Evolutionary conservation across 2,113 vertebrate genomes (phyloP), one percentile per base, ranked within the genome.

Genomic region (Hemibagrus wyckioides): DNA sequence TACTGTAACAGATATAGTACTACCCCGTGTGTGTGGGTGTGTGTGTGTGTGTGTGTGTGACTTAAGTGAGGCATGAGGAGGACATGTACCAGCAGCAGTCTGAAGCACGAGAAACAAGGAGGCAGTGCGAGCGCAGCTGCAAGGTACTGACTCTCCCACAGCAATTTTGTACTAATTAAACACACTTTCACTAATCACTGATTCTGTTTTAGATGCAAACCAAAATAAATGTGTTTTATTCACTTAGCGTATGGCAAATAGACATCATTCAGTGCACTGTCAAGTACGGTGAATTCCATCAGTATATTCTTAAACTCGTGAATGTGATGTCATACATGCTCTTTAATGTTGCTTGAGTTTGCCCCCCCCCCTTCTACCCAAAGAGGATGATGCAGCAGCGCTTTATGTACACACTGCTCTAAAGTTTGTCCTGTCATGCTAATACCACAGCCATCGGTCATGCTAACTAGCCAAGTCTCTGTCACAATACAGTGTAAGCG

Each of bases 1-100:
- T 36, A 11, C 28, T 75, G 28, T 63, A 56, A 30, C 50, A n/a
- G 30, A 73, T 15, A 54, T 82, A 65, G 50, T 44, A 30, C 28
- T 14, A 15, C 59, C 33, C 0, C 69, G 25, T 84, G 48, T 80
- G 54, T 84, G 63, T 87, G 11, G 85, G 82, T 85, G 44, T 84
- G 44, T 85, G 59, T 77, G 57, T 85, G 67, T 85, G 41, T 85
- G 50, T 48, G 48, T 6, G 11, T 56, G 63, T 86, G 77, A 79
- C 63, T 87, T 56, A 71, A 96, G 95, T 93, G 85, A 91, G 89
- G 54, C 94, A 95, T 85, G 94, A 96, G 90, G 94, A 96, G 75
- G 94, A 96, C 76, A 28, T 93, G 48, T 92, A 93, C 87, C 93
- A 92, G 36, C 93, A 95, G 85, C 92, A 95, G 91, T 90, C 95